Evolutionary conservation across 2,797 vertebrate species (phyloP), one percentile per base, ranked within the genome.

Genomic region (Acipenser transmontanus): DNA sequence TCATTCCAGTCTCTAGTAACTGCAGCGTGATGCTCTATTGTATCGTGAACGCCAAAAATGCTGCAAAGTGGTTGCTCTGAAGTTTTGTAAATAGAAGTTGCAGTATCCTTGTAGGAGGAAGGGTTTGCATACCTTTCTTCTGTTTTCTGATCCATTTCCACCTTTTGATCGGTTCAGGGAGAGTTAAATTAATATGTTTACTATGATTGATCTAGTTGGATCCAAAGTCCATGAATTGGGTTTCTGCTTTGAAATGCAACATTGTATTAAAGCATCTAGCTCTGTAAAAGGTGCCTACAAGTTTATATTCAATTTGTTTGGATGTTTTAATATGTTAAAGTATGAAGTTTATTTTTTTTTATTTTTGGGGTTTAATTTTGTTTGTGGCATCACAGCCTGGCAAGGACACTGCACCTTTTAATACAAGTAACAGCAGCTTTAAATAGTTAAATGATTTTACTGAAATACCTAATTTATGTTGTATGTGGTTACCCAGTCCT

Each of bases 1-100:
- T 93, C 89, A 91, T 93, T 94, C 88, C 88, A 93, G 92, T 93
- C 91, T 93, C 89, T 91, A 87, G 89, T 90, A 86, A 83, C 85
- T 89, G 88, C 82, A 85, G 84, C 86, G 81, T 82, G 75, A 86
- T 89, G 84, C 88, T 87, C 87, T 80, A 34, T 34, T 34, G 34
- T 3, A 1, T 34, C 4, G 34, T 34, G 34, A 34, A 34, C 4
- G 34, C 34, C 34, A 34, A 34, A 34, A 84, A 83, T 80, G 85
- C 81, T 86, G 87, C 87, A 85, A 54, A 61, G 57, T 20, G 49
- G 61, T 56, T 63, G 59, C 47, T 9, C 54, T 54, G 62, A 64
- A 49, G 59, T 49, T 8, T 7, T 78, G 82, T 81, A 78, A 73
- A 85, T 13, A 3, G 82, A 73, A 84, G 85, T 87, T 85, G 87